These are phyloP conservation scores for Natator depressus DNA, from an alignment of 2,113 vertebrate genomes.

Conservation along the genomic window DNA sequence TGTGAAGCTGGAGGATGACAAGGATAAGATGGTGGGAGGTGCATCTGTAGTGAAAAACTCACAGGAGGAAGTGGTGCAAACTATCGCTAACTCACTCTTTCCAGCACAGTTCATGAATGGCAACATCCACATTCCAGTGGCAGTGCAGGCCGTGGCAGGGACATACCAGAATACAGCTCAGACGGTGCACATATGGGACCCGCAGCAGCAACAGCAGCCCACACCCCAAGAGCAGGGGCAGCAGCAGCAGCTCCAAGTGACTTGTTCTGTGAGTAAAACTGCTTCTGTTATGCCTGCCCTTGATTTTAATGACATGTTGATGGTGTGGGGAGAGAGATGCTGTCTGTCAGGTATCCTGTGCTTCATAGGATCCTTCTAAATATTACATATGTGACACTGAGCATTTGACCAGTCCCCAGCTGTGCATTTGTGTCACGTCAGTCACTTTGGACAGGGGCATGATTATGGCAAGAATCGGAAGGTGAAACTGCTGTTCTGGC, in stretches of 20 bases:
- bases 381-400: fast-evolving
- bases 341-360: not conserved
- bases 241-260: constrained; percentile 94
- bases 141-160: constrained; percentile 96
- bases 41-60: constrained; percentile 85
- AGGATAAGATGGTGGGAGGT: constrained; percentile 90
- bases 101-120: constrained; percentile 99
- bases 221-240: constrained; percentile 89
- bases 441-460: not conserved
- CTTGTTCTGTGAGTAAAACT: constrained; percentile 80
- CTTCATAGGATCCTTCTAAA: not conserved
- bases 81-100: constrained; percentile 91
- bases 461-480: not conserved
- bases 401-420: not conserved
- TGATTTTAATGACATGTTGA: not conserved
- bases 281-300: not conserved
- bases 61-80: constrained; percentile 98
- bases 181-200: constrained; percentile 99
- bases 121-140: constrained; percentile 99
- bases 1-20: constrained; percentile 91
- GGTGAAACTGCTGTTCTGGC: not conserved
- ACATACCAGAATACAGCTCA: constrained; percentile 93
- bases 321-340: not conserved
- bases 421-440: not conserved
- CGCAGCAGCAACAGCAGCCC: constrained; percentile 90